Base-by-base conservation (phyloP, 2,888 invertebrate species). In the Exephanes ischioxanthus region DNA sequence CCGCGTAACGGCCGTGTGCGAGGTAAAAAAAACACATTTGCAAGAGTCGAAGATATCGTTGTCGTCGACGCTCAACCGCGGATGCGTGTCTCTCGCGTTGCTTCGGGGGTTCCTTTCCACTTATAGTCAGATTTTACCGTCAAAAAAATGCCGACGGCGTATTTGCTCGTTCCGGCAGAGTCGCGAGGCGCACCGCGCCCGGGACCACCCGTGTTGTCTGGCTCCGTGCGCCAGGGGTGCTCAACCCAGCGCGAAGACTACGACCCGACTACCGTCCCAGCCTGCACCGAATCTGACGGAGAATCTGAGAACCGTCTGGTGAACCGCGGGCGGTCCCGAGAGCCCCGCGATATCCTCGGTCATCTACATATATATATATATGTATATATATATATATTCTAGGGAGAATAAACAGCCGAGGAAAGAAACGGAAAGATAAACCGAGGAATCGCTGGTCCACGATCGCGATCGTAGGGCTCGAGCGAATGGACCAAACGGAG, bases 61-160 rank as follows among this genome's bases (percentile, higher is more conserved):
- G 58, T 75, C 67, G 73, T 67, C 55, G 16, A 53, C 76, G 67
- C 66, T 72, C 22, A n/a, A 71, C 66, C 53, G 80, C 51, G 22
- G 58, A 70, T 71, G 80, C 68, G 51, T 33, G 67, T 72, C 51
- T 67, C 66, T 70, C 58, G 63, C 63, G 85, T 75, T 76, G 45
- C 77, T 48, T 78, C 66, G 37, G 61, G 72, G 48, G 53, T 63
- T 66, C 33, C 68, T 51, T 30, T 53, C 66, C 72, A 19, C 41
- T 58, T 90, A 90, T 92, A 92, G 92, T 91, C 89, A 90, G 92
- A 92, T 92, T 93, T 93, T 92, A 92, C 91, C 92, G 93, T 92
- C 91, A 92, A 92, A 90, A 80, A 73, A 92, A 92, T 92, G 92
- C 93, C 93, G 91, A 93, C 92, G 92, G 92, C 92, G 91, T 93